Base-by-base conservation (phyloP, 2,888 invertebrate species). In the Drosophila anomalata region DNA sequence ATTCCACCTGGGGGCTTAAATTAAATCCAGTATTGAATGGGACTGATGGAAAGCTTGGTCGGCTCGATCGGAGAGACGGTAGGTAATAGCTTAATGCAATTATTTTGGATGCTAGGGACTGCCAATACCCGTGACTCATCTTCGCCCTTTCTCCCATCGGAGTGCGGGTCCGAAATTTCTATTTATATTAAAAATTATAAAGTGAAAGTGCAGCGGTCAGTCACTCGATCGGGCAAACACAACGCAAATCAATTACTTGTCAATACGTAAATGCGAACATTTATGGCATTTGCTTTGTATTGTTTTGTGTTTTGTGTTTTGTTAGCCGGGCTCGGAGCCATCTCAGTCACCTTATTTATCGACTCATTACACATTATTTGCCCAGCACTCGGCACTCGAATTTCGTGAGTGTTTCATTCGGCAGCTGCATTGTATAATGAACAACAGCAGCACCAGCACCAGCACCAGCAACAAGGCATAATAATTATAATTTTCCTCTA, bases 161-260 rank as follows among this genome's bases (percentile, higher is more conserved):
- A 29, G 29, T 24, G 12, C 56, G 2, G 20, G 33, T 12, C n/a
- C 7, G 2, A 71, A 74, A 77, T 86, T 79, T 66, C 71, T 73
- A 54, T 67, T 69, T 77, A 58, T 54, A 69, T 59, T 68, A 62
- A 63, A 59, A 59, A 62, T 68, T 11, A 67, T 67, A 51, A 73
- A 73, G 73, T 73, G 73, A 73, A 73, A 73, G 73, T 73, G 73
- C 73, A 53, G 50, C 65, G 61, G 61, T 70, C 69, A 62, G 29
- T 71, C 72, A 56, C 59, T 48, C 59, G 59, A 42, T 58, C 47
- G 52, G 47, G 29, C 61, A 17, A 58, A 52, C 61, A 57, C 24
- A 50, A 66, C 31, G 51, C 46, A 70, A 65, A 65, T 65, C 71
- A 72, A 69, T 68, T 65, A 44, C 59, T 72, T 65, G 54, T 73